Evolutionary conservation across 2,888 invertebrate genomes (phyloP).

Genomic region (Melipona beecheii): DNA sequence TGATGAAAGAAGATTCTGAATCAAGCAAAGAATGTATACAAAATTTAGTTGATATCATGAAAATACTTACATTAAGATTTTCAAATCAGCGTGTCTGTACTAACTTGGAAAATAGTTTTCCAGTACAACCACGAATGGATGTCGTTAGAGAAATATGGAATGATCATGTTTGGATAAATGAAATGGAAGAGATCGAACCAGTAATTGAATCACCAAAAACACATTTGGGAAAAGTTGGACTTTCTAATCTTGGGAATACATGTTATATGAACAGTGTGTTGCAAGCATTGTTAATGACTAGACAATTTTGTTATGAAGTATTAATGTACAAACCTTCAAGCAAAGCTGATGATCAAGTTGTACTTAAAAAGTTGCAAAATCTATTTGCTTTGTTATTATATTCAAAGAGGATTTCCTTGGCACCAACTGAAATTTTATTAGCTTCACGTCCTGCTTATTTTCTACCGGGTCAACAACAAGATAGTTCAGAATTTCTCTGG

Average conservation of each 20-base stretch:
- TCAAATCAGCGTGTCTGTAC: conserved; percentile 81
- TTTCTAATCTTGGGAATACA: conserved; percentile 93
- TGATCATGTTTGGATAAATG: conserved; percentile 81
- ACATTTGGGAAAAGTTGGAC: conserved; percentile 87
- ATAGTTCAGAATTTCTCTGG: conserved; percentile 94
- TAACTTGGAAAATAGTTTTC: conserved; percentile 78
- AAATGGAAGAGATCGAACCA: conserved; percentile 58
- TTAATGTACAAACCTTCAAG: conserved; percentile 80
- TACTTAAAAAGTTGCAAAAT: conserved; percentile 88
- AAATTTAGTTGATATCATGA: conserved; percentile 87
- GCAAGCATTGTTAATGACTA: conserved; percentile 93
- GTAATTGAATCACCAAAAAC: conserved; percentile 57
- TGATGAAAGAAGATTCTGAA: conserved; percentile 87
- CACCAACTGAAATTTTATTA: conserved; percentile 89
- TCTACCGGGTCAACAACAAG: conserved; percentile 91
- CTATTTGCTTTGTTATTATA: conserved; percentile 90
- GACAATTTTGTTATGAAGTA: conserved; percentile 90
- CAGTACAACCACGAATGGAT: conserved; percentile 75
- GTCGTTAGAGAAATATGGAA: conserved; percentile 78
- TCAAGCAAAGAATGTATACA: conserved; percentile 84
- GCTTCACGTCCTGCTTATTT: conserved; percentile 92
- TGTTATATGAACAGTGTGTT: conserved; percentile 96
- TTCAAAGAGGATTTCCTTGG: conserved; percentile 88
- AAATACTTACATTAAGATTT: conserved; percentile 85
- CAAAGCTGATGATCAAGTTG: conserved; percentile 65